Percentiles rank a stretch among this genome's conserved stretches.
Conservation (phyloP, 2,113 vertebrate genomes). For the Chrysemys picta region DNA sequence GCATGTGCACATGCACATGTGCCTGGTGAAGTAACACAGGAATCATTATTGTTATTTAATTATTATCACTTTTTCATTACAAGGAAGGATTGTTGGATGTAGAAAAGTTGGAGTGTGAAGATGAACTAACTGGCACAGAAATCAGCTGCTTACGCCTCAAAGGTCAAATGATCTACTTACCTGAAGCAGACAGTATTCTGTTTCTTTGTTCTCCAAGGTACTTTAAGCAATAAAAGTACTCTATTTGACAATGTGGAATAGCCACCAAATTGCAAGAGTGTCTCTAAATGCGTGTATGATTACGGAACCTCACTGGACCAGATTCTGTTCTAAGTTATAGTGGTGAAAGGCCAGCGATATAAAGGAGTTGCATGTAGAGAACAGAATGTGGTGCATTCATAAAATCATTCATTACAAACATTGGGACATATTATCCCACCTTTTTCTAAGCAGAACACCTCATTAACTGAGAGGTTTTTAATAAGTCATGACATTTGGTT, state of each 20-base stretch:
- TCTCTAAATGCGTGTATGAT: background rate
- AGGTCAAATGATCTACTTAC: constrained; percentile 98
- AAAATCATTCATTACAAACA: background rate
- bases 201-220: constrained; percentile 99
- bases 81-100: constrained; percentile 97
- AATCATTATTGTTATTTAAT: background rate
- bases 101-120: constrained; percentile 94
- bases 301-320: background rate
- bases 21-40: background rate
- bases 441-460: background rate
- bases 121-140: constrained; percentile 96
- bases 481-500: background rate
- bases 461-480: background rate
- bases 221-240: background rate
- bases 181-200: constrained; percentile 98
- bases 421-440: background rate
- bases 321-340: background rate
- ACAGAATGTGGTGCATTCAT: background rate
- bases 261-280: background rate
- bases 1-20: rapidly evolving
- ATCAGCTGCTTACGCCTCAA: constrained; percentile 97
- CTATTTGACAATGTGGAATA: background rate
- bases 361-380: background rate
- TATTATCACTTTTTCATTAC: constrained; percentile 30
- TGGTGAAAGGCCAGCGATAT: background rate